Evolutionary conservation across 2,797 vertebrate species (phyloP).

Genomic region (Sebastes taczanowskii): DNA sequence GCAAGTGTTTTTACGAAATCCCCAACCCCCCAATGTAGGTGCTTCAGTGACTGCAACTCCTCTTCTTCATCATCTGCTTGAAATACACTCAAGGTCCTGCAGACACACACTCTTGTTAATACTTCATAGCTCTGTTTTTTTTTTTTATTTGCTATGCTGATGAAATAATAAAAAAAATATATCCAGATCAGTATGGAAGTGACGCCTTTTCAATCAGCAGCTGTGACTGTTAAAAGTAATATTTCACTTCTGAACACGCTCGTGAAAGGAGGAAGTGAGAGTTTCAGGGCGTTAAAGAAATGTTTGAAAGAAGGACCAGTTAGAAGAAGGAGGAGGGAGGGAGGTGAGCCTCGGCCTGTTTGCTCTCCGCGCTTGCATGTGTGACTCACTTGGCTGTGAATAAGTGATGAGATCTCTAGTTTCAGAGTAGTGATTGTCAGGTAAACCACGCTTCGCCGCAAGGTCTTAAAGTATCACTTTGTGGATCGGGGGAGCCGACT

Average conservation of each 20-base stretch:
- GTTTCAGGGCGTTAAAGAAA: conserved; percentile 15
- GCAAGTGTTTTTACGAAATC: conserved; percentile 72
- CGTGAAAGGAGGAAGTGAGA: conserved; percentile 61
- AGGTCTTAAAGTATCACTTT: conserved; percentile 28
- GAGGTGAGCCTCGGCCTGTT: conserved; percentile 49
- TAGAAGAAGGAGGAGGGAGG: conserved; percentile 16
- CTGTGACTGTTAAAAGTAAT: background rate
- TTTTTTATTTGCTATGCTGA: conserved; percentile 80
- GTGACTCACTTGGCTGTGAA: conserved; percentile 73
- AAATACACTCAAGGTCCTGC: conserved; percentile 47
- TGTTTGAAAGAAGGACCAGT: conserved; percentile 17
- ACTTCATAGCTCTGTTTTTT: conserved; percentile 73
- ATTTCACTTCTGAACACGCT: conserved; percentile 17
- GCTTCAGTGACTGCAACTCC: conserved; percentile 51
- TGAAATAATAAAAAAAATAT: conserved; percentile 81
- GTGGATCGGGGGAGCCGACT: background rate
- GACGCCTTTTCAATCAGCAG: conserved; percentile 67
- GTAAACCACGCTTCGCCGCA: conserved; percentile 26
- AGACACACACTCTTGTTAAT: conserved; percentile 50
- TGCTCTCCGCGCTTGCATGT: conserved; percentile 49
- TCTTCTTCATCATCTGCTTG: conserved; percentile 19
- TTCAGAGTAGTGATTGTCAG: conserved; percentile 68
- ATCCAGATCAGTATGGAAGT: conserved; percentile 75
- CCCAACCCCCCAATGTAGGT: conserved; percentile 51
- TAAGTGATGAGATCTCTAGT: conserved; percentile 77